Conservation (phyloP, 2,113 vertebrate genomes). For the Tylochromis polylepis region DNA sequence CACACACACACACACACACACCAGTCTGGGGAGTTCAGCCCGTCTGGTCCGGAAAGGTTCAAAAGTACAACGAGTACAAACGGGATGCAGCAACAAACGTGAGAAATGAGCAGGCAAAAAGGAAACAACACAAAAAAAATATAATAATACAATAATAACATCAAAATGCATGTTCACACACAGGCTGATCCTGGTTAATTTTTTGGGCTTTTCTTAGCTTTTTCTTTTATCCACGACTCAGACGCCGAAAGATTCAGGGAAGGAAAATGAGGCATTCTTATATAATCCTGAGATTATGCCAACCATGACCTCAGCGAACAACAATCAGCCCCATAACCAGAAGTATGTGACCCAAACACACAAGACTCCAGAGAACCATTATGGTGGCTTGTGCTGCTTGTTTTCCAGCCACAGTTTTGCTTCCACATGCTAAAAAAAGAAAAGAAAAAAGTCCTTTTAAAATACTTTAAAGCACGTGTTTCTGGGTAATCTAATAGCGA, state of each 20-base stretch:
- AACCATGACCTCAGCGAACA: constrained; percentile 53
- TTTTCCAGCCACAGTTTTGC: constrained; percentile 23
- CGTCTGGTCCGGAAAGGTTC: background rate
- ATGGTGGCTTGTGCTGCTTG: constrained; percentile 3
- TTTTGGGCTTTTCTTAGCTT: background rate
- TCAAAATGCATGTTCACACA: background rate
- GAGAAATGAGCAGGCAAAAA: background rate
- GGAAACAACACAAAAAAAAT: background rate
- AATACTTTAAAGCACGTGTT: background rate
- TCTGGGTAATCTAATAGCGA: background rate
- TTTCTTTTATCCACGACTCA: constrained; percentile 3
- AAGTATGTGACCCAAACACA: constrained; percentile 47
- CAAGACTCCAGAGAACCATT: constrained; percentile 3
- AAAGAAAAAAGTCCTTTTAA: background rate
- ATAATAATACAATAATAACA: background rate
- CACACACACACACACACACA: no score
- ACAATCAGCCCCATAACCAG: constrained; percentile 38
- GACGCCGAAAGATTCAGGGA: background rate
- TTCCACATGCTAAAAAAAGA: background rate
- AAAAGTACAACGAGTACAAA: background rate
- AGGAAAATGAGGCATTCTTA: constrained; percentile 38
- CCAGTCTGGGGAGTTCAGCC: background rate
- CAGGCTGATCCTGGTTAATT: background rate
- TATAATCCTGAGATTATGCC: constrained; percentile 52
- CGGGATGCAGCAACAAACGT: background rate